phyloP scores from a whole-genome alignment of 2,797 vertebrate species.

The Danionella dracula region DNA sequence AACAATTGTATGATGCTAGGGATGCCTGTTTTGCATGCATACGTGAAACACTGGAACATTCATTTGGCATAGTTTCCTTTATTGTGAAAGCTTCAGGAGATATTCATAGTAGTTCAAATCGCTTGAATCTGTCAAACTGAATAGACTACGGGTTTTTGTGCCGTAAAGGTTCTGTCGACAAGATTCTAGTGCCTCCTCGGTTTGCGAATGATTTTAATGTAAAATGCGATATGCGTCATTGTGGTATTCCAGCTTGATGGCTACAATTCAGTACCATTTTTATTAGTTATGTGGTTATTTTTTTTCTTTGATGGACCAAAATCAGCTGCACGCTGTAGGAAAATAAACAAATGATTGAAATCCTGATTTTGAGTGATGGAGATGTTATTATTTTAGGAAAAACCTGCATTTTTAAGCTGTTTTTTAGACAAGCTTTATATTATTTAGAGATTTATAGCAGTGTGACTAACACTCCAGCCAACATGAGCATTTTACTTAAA shows the following conservation, averaged over 20 bases:
- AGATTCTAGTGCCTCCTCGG: slow-evolving; percentile 6
- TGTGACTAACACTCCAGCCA: slow-evolving; percentile 59
- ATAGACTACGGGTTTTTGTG: neutral
- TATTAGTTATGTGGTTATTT: neutral
- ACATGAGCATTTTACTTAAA: slow-evolving; percentile 52
- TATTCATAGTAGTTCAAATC: neutral
- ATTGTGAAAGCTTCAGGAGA: neutral
- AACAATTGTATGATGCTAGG: neutral
- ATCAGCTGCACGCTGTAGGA: neutral
- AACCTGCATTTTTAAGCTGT: neutral
- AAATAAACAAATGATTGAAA: no score
- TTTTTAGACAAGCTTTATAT: slow-evolving; percentile 16
- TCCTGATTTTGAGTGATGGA: neutral
- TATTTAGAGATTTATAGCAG: slow-evolving; percentile 46
- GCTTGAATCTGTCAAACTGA: no score
- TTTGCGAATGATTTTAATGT: neutral
- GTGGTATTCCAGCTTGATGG: neutral
- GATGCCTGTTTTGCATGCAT: neutral
- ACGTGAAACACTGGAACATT: slow-evolving; percentile 6
- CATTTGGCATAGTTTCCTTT: neutral
- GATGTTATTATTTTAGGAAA: neutral
- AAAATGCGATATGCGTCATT: neutral
- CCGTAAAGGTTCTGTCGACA: neutral
- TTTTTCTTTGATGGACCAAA: neutral
- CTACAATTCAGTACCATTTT: neutral